Evolutionary conservation across 2,113 vertebrate genomes (phyloP).

Genomic region (Ornithorhynchus anatinus): DNA sequence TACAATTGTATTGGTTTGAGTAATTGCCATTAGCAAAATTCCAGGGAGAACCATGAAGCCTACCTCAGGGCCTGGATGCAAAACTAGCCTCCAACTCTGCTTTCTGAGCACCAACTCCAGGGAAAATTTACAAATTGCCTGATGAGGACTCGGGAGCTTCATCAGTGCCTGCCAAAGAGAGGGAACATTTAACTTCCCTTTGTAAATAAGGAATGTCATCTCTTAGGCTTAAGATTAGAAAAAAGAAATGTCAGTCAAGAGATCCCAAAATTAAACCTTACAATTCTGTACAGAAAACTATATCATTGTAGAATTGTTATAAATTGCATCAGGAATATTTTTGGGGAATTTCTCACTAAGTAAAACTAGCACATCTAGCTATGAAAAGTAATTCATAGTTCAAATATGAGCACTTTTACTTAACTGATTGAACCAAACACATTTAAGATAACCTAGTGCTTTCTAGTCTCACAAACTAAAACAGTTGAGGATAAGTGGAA

Average conservation of each 20-base stretch:
- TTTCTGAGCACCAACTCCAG: neutral
- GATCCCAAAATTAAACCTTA: slow-evolving; percentile 1
- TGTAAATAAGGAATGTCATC: neutral
- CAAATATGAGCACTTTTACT: slow-evolving; percentile 46
- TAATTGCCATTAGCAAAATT: neutral
- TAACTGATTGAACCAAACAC: slow-evolving; percentile 20
- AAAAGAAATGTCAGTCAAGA: neutral
- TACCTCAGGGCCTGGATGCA: neutral
- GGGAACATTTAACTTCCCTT: neutral
- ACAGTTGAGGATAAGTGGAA: too few species aligned
- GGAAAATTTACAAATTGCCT: neutral
- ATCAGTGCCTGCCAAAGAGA: neutral
- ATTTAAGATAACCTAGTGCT: slow-evolving; percentile 31
- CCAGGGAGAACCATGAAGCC: neutral
- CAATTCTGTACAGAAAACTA: neutral
- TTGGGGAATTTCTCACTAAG: slow-evolving; percentile 22
- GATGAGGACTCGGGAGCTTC: too few species aligned
- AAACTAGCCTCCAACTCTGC: neutral
- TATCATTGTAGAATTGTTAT: neutral
- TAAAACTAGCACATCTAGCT: neutral
- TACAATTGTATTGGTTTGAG: neutral
- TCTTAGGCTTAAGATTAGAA: neutral
- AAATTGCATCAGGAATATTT: neutral
- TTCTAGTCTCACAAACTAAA: slow-evolving; percentile 21
- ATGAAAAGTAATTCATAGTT: neutral